phyloP scores from a whole-genome alignment of 2,113 vertebrate genomes.

The Vidua macroura region DNA sequence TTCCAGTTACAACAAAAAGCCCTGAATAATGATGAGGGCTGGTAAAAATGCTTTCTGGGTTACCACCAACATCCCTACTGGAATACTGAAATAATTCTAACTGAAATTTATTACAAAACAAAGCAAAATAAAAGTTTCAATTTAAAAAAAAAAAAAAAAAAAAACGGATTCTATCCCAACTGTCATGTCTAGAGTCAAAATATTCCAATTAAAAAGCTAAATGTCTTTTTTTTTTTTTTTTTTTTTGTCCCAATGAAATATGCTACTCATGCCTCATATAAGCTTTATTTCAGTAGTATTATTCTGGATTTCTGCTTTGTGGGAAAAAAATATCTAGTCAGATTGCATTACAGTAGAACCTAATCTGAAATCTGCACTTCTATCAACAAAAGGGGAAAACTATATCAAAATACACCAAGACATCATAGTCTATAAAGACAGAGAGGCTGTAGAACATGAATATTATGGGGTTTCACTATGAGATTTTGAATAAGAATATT shows the following conservation, averaged over 20 bases:
- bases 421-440: not conserved
- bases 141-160: not conserved
- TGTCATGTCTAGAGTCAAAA: not conserved
- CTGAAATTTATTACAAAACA: not conserved
- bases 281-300: not conserved
- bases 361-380: not conserved
- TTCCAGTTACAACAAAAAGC: not conserved
- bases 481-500: not conserved
- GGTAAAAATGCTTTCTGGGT: not conserved
- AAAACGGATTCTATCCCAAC: not conserved
- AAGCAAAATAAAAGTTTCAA: rapidly evolving
- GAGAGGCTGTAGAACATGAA: not conserved
- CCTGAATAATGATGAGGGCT: not conserved
- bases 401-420: not conserved
- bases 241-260: not conserved
- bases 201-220: not conserved
- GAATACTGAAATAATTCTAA: not conserved
- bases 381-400: not conserved
- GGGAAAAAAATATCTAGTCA: not conserved
- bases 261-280: not conserved
- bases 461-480: not conserved
- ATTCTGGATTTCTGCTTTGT: not conserved
- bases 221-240: too few relatives aligned
- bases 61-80: not conserved
- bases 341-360: not conserved